These are phyloP conservation scores for Listronotus oregonensis DNA, from an alignment of 1,140 invertebrate species.

Conservation along the genomic window DNA sequence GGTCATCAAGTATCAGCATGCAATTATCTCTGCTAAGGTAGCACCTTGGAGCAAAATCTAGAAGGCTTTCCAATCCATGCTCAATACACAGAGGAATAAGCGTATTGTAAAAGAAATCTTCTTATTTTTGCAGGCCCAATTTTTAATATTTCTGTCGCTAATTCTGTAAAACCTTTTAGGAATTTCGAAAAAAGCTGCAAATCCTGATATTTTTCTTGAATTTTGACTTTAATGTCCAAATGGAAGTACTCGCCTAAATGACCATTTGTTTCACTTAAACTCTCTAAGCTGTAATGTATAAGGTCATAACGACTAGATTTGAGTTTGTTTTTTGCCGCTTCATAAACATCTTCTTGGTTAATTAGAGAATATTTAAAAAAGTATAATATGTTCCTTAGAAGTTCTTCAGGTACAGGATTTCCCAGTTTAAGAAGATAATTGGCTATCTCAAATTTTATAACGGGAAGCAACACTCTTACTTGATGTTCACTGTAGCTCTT, in stretches of 20 bases:
- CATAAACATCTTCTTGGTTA: constrained; percentile 26
- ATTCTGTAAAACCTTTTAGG: not conserved
- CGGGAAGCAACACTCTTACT: constrained; percentile 12
- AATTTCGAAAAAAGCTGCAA: constrained; percentile 19
- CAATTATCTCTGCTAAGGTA: constrained; percentile 10
- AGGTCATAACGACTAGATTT: constrained; percentile 6
- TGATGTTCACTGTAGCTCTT: constrained; percentile 4
- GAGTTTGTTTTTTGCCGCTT: constrained; percentile 15
- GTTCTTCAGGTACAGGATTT: constrained; percentile 3
- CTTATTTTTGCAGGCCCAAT: constrained; percentile 11
- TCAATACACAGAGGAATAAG: constrained; percentile 3
- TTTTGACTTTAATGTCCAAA: constrained; percentile 2
- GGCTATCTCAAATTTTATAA: constrained; percentile 2
- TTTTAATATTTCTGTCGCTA: not conserved
- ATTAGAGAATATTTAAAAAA: constrained; percentile 8
- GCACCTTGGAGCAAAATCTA: constrained; percentile 25
- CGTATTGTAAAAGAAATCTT: constrained; percentile 24
- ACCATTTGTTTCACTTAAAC: constrained; percentile 20
- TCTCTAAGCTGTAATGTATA: constrained; percentile 1
- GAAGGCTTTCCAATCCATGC: constrained; percentile 9
- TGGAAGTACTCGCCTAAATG: constrained; percentile 27
- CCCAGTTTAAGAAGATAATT: not conserved
- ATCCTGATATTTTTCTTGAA: not conserved
- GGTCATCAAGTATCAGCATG: constrained; percentile 13
- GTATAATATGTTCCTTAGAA: constrained; percentile 1